Conservation (phyloP, 2,797 vertebrate species). For the Tokudaia tokunoshimensis region DNA sequence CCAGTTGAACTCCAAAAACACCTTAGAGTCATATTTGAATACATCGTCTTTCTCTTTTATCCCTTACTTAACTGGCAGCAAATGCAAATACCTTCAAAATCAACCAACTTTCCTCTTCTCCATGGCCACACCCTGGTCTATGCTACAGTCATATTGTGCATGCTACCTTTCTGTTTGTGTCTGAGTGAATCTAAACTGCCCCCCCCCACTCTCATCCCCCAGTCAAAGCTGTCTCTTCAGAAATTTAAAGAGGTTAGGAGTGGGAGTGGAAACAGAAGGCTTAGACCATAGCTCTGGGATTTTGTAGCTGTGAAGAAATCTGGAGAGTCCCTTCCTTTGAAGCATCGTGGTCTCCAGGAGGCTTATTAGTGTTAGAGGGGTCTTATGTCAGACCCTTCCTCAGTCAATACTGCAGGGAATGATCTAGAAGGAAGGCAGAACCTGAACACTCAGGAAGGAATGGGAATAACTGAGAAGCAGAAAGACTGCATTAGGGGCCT, state of each 20-base stretch:
- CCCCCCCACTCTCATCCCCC: no score
- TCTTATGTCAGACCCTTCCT: background rate
- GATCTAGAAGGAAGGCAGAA: background rate
- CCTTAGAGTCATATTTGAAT: background rate
- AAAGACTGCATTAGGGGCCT: background rate
- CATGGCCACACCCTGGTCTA: background rate
- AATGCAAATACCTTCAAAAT: background rate
- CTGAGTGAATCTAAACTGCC: slow-evolving; percentile 1
- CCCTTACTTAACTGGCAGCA: background rate
- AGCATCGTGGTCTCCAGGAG: background rate
- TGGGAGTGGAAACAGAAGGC: background rate
- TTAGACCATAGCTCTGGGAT: background rate
- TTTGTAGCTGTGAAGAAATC: background rate
- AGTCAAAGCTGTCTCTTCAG: background rate
- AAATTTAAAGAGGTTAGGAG: background rate
- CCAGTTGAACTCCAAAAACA: background rate
- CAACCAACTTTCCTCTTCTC: background rate
- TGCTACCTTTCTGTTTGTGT: slow-evolving; percentile 13
- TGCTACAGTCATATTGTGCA: background rate
- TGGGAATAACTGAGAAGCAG: background rate
- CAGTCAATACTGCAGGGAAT: background rate
- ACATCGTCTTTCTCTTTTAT: background rate
- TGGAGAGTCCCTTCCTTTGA: background rate
- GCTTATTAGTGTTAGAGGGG: background rate
- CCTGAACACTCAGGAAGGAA: background rate